Conservation (phyloP, 2,888 invertebrate species). For the Epirrhoe tristata region DNA sequence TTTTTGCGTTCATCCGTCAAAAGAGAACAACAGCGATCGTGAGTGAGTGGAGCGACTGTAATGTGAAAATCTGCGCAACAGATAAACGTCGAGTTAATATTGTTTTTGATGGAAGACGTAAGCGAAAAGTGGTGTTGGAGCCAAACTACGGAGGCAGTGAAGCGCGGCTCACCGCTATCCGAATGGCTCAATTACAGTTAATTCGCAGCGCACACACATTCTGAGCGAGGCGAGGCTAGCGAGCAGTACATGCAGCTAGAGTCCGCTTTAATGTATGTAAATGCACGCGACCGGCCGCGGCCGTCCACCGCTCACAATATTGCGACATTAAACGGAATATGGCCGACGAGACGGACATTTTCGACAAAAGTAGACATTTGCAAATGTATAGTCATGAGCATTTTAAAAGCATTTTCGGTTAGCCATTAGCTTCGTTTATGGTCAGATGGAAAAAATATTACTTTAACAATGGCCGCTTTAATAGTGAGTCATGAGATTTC, state of each 20-base stretch:
- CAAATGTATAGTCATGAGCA: constrained; percentile 68
- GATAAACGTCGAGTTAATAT: constrained; percentile 46
- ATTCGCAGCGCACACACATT: constrained; percentile 83
- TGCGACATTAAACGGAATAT: constrained; percentile 83
- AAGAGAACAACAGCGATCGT: constrained; percentile 31
- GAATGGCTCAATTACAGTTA: constrained; percentile 85
- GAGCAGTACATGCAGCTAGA: constrained; percentile 72
- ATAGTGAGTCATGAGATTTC: constrained; percentile 10
- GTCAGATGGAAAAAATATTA: constrained; percentile 20
- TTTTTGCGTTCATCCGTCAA: constrained; percentile 35
- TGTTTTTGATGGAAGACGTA: constrained; percentile 50
- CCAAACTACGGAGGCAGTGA: constrained; percentile 68
- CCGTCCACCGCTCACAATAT: constrained; percentile 80
- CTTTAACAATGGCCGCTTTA: constrained; percentile 18
- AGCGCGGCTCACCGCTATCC: constrained; percentile 74
- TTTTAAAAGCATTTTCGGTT: constrained; percentile 61
- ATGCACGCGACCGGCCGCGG: constrained; percentile 82
- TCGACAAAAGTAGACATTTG: constrained; percentile 80
- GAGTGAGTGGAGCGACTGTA: constrained; percentile 25
- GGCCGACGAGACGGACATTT: constrained; percentile 80
- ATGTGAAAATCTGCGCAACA: constrained; percentile 37
- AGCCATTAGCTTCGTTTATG: constrained; percentile 46
- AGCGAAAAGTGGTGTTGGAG: constrained; percentile 48
- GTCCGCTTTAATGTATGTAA: constrained; percentile 84
- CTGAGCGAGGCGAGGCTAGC: constrained; percentile 54